Conservation (phyloP, 2,888 invertebrate species). For the Dermolepida albohirtum region DNA sequence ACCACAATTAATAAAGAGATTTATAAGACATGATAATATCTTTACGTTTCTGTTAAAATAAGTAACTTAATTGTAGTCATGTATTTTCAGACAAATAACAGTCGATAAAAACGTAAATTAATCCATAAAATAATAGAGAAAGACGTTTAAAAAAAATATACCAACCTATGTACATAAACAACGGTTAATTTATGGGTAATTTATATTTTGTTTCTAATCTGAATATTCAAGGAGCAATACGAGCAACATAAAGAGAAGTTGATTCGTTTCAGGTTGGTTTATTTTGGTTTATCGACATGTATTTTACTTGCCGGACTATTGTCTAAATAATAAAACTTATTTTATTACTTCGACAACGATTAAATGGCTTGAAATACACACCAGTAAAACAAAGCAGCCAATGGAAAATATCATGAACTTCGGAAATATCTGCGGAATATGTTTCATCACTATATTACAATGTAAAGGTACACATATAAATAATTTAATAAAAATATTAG, state of each 20-base stretch:
- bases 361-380: neutral
- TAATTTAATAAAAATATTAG: too few species aligned
- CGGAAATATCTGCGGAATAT: neutral
- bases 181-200: slow-evolving; percentile 5
- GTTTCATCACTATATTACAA: too few species aligned
- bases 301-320: neutral
- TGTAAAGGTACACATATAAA: too few species aligned
- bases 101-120: neutral
- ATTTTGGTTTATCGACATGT: slow-evolving; percentile 9
- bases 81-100: too few species aligned
- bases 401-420: slow-evolving; percentile 1
- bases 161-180: neutral
- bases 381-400: slow-evolving; percentile 14
- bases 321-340: slow-evolving; percentile 16
- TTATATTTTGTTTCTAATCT: neutral
- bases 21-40: too few species aligned
- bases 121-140: neutral
- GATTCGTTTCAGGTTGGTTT: neutral
- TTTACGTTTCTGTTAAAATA: too few species aligned
- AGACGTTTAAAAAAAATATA: too few species aligned
- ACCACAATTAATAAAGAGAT: too few species aligned
- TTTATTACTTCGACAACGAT: slow-evolving; percentile 15
- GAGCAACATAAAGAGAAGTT: neutral
- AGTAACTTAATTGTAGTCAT: too few species aligned
- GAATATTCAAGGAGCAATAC: neutral